Percentiles rank a stretch among this genome's conserved stretches.
Conservation (phyloP, 2,797 vertebrate species). For the Carcharodon carcharias region DNA sequence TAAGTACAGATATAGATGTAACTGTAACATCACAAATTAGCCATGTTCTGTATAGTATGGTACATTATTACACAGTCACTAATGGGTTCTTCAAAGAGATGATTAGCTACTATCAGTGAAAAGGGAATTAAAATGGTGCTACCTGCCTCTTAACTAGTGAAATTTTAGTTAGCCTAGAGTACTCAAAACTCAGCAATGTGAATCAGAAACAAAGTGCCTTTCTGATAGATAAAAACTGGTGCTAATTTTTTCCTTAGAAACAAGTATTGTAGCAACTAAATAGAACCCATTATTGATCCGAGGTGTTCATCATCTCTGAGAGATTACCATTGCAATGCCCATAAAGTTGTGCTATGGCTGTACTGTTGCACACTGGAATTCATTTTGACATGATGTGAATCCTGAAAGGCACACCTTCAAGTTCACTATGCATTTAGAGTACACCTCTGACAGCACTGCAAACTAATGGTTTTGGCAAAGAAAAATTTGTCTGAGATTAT, state of each 20-base stretch:
- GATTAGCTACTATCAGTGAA: slow-evolving; percentile 3
- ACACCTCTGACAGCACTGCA: slow-evolving; percentile 17
- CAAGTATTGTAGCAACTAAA: not conserved
- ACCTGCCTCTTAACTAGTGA: not conserved
- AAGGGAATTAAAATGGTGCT: slow-evolving; percentile 28
- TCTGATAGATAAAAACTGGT: not conserved
- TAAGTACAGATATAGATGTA: not conserved
- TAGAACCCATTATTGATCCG: slow-evolving; percentile 33
- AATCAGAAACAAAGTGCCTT: not conserved
- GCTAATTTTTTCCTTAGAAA: not conserved
- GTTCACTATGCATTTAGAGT: slow-evolving; percentile 10
- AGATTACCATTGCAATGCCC: slow-evolving; percentile 8
- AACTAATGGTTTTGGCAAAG: not conserved
- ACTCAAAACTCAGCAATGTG: not conserved
- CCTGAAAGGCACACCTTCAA: slow-evolving; percentile 34
- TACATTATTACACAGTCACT: slow-evolving; percentile 35
- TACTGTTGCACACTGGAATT: slow-evolving; percentile 8
- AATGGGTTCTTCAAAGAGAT: slow-evolving; percentile 24
- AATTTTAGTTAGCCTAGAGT: slow-evolving; percentile 15
- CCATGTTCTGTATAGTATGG: slow-evolving; percentile 8
- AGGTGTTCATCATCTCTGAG: not conserved
- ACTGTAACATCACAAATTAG: slow-evolving; percentile 22
- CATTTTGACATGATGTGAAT: slow-evolving; percentile 26
- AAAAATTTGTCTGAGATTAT: not conserved
- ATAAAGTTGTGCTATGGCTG: not conserved